A percentile compares a stretch with the other conserved stretches of the same genome.
Conservation (phyloP, 2,888 invertebrate species). For the Agrilus mali region DNA sequence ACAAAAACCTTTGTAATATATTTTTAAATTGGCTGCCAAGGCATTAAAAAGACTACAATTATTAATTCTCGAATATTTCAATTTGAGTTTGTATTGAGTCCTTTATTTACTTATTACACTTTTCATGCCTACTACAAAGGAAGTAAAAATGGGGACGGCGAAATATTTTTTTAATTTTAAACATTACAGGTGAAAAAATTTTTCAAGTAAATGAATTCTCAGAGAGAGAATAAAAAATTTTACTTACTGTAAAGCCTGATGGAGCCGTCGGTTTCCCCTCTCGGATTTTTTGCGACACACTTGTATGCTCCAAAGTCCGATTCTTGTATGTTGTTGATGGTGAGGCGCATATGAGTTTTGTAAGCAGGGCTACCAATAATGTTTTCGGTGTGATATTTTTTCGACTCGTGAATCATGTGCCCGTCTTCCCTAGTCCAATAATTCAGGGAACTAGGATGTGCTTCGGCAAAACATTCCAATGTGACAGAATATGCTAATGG, state of each 20-base stretch:
- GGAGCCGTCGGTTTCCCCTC: slow-evolving; percentile 81
- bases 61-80: no score
- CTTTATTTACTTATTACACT: no score
- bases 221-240: slow-evolving; percentile 3
- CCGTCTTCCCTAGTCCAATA: slow-evolving; percentile 83
- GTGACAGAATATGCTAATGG: slow-evolving; percentile 73
- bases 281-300: slow-evolving; percentile 80
- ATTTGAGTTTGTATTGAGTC: no score
- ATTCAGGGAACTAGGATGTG: slow-evolving; percentile 81
- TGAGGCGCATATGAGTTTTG: slow-evolving; percentile 78
- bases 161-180: no score
- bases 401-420: slow-evolving; percentile 77
- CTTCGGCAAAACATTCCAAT: slow-evolving; percentile 81
- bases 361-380: slow-evolving; percentile 57
- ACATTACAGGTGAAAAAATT: no score
- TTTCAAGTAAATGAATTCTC: no score
- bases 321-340: slow-evolving; percentile 62
- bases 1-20: no score
- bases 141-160: no score
- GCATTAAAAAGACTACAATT: no score
- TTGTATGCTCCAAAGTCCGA: slow-evolving; percentile 80
- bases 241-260: slow-evolving; percentile 81
- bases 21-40: no score
- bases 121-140: no score
- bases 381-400: slow-evolving; percentile 69